Percentiles rank a stretch among this genome's conserved stretches.
Conservation (phyloP, 2,113 vertebrate species). For the Misgurnus mizolepis region DNA sequence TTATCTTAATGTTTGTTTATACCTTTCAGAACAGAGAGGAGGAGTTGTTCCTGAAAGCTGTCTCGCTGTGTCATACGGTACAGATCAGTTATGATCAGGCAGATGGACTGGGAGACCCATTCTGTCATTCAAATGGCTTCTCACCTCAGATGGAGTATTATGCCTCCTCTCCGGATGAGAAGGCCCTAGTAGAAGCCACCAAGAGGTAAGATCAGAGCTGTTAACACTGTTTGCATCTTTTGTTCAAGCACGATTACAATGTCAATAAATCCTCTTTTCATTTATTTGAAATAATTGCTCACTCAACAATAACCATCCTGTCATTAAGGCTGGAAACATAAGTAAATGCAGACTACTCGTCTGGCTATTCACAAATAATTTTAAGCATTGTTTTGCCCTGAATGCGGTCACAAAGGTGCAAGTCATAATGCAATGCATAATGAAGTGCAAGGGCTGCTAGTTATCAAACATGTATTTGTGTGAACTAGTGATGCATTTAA, state of each 20-base stretch:
- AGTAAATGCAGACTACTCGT: too few relatives aligned
- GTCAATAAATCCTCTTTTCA: too few relatives aligned
- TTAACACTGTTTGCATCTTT: not conserved
- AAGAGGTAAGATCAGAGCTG: slow-evolving; percentile 78
- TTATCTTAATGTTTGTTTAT: slow-evolving; percentile 16
- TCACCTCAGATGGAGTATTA: slow-evolving; percentile 87
- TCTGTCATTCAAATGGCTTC: slow-evolving; percentile 80
- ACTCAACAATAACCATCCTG: too few relatives aligned
- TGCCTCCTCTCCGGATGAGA: slow-evolving; percentile 96
- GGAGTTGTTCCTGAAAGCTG: slow-evolving; percentile 91
- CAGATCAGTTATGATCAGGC: slow-evolving; percentile 89
- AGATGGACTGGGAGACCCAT: slow-evolving; percentile 78
- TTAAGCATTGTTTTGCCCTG: too few relatives aligned
- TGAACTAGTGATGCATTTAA: too few relatives aligned
- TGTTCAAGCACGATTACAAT: not conserved
- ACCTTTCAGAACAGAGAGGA: slow-evolving; percentile 81
- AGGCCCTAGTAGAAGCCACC: slow-evolving; percentile 93
- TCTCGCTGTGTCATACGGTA: slow-evolving; percentile 95
- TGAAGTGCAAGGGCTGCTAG: too few relatives aligned
- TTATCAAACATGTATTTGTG: too few relatives aligned
- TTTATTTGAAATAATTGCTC: too few relatives aligned
- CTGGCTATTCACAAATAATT: too few relatives aligned
- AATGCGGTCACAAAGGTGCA: too few relatives aligned
- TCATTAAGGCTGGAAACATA: too few relatives aligned
- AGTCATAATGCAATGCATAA: too few relatives aligned